phyloP scores from a whole-genome alignment of 2,113 vertebrate genomes.

The Cyphomyrus plagiostoma region DNA sequence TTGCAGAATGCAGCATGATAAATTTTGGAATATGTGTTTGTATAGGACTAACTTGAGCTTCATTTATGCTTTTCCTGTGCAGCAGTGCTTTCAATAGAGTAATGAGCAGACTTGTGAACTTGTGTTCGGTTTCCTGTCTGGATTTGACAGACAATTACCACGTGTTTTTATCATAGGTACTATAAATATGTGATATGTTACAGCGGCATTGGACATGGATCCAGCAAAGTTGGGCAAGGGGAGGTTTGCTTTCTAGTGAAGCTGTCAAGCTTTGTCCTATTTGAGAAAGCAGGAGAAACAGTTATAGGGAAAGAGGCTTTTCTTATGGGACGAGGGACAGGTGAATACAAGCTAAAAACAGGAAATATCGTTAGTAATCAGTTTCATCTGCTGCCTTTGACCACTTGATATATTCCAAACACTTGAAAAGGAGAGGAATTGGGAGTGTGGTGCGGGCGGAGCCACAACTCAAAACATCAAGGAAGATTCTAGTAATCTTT shows the following conservation, averaged over 20 bases:
- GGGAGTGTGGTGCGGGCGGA: slow-evolving; percentile 31
- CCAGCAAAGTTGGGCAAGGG: background rate
- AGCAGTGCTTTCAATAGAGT: background rate
- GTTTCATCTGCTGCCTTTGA: slow-evolving; percentile 58
- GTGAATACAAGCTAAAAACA: slow-evolving; percentile 48
- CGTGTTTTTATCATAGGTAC: slow-evolving; percentile 10
- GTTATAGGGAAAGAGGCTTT: background rate
- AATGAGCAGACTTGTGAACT: background rate
- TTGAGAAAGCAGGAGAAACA: background rate
- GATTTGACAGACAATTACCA: slow-evolving; percentile 12
- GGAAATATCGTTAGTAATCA: slow-evolving; percentile 63
- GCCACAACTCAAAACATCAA: slow-evolving; percentile 43
- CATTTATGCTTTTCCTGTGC: background rate
- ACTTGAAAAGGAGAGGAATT: slow-evolving; percentile 45
- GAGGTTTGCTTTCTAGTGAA: background rate
- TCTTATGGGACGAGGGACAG: background rate
- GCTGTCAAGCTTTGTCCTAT: background rate
- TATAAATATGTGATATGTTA: slow-evolving; percentile 13
- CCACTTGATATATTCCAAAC: slow-evolving; percentile 62
- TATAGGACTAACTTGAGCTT: background rate
- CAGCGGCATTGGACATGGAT: background rate
- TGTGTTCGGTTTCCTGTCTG: background rate
- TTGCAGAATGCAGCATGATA: background rate
- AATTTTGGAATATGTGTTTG: background rate
- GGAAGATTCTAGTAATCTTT: slow-evolving; percentile 74